Percentiles rank a stretch among this genome's conserved stretches.
These are phyloP conservation scores for Gymnogyps californianus DNA, from an alignment of 2,113 vertebrate genomes.

Conservation along the genomic window DNA sequence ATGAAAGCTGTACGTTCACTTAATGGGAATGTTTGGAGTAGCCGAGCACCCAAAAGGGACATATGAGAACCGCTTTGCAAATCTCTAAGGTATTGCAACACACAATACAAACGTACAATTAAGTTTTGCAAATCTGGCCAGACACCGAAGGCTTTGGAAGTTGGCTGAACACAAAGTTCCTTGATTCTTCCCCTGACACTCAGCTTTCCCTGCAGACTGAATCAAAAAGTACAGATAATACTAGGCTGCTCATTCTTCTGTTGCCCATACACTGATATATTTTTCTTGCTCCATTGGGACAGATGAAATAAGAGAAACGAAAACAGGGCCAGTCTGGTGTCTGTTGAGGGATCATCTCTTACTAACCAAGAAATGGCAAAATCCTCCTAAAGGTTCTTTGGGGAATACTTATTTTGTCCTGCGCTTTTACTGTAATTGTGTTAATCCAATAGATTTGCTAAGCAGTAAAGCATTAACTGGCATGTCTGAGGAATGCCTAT, in stretches of 20 bases:
- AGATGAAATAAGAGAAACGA: constrained; percentile 7
- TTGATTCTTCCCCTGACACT: not conserved
- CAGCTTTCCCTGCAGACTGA: constrained; percentile 16
- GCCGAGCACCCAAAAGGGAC: not conserved
- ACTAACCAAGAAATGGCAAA: constrained; percentile 54
- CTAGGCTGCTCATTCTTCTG: not conserved
- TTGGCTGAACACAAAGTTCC: constrained; percentile 56
- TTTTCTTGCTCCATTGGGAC: constrained; percentile 17
- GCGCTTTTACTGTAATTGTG: not conserved
- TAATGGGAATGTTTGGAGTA: not conserved
- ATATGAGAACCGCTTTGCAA: not conserved
- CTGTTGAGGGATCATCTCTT: constrained; percentile 55
- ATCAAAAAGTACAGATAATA: constrained; percentile 30
- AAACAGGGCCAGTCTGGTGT: constrained; percentile 9
- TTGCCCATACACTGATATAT: not conserved
- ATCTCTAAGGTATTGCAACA: constrained; percentile 9
- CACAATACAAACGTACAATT: not conserved
- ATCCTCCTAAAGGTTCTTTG: constrained; percentile 27
- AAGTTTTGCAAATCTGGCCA: constrained; percentile 33
- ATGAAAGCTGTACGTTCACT: not conserved
- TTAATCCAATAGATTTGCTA: constrained; percentile 52
- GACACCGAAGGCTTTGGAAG: constrained; percentile 27
- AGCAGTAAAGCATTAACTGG: constrained; percentile 42
- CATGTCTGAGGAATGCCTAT: constrained; percentile 10
- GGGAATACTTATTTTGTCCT: constrained; percentile 35